Evolutionary conservation across 1,140 invertebrate genomes (phyloP).

Genomic region (Penaeus japonicus): DNA sequence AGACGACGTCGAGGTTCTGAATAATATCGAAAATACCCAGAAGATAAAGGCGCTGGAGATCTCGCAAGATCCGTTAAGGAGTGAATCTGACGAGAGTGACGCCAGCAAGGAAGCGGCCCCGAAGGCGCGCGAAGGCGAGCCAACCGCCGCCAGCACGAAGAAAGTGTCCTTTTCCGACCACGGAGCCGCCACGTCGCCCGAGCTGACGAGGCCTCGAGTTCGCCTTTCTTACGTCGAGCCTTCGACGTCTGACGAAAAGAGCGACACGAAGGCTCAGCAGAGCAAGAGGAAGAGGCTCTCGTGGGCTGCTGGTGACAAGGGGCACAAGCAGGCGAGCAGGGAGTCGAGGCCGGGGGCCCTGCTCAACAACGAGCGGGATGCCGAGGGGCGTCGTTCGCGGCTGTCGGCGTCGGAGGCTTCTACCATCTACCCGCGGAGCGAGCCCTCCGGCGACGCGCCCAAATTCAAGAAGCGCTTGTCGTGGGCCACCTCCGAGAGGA

Average conservation of each 20-base stretch:
- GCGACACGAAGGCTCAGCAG: background rate
- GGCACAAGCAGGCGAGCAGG: background rate
- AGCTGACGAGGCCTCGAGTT: constrained; percentile 1
- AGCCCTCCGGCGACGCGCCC: constrained; percentile 27
- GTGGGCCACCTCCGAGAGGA: constrained; percentile 41
- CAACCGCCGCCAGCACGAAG: background rate
- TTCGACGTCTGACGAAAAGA: background rate
- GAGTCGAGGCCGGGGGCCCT: background rate
- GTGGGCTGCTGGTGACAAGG: constrained; percentile 28
- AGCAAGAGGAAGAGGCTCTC: constrained; percentile 27
- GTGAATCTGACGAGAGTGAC: too few species aligned
- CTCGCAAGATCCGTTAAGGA: background rate
- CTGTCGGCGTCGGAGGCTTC: background rate
- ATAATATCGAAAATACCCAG: constrained; percentile 31
- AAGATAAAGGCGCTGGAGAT: background rate
- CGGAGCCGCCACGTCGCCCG: background rate
- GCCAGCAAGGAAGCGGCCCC: too few species aligned
- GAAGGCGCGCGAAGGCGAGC: background rate
- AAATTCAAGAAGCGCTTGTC: constrained; percentile 41
- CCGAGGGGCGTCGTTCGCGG: background rate
- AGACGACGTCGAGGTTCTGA: background rate
- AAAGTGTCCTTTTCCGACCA: background rate
- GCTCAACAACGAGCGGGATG: constrained; percentile 13
- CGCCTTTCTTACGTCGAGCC: constrained; percentile 44
- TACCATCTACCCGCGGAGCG: constrained; percentile 27